Base-by-base conservation (phyloP, 2,888 invertebrate species). In the Eledone cirrhosa region DNA sequence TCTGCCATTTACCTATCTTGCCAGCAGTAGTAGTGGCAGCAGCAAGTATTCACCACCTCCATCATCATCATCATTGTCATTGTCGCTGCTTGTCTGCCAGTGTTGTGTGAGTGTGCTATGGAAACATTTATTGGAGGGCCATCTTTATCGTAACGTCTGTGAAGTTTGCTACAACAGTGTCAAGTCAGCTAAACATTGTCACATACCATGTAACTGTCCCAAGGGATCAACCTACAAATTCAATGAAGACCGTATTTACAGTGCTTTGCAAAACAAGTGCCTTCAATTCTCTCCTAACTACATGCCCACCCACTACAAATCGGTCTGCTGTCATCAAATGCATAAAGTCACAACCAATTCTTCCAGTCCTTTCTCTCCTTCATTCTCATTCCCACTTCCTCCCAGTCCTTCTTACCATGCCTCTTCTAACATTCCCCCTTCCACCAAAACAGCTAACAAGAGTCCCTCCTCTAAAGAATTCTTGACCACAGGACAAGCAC, bases 221-320 rank as follows among this genome's bases (percentile, higher is more conserved):
- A 31, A 31, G 11, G 72, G 72, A 2, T 22, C 72, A 13, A 31
- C 41, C 4, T 22, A 24, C 72, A 41, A 72, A 13, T n/a, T 47
- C 47, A 29, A 47, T 33, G n/a, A 16, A 33, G 48, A 48, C 48
- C 41, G 24, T 27, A 76, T 76, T 41, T 72, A 72, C 72, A 48
- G 48, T 76, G 29, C 27, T 76, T 29, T 76, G 22, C 41, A 29
- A n/a, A 76, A 76, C 48, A 48, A 47, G 76, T 76, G 76, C 76
- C 76, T 76, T 24, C 24, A 76, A 48, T 16, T 48, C 24, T 76
- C 48, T 14, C 76, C 76, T 11, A 48, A 47, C 24, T 76, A 76
- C 27, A 48, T 48, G n/a, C 47, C 48, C 16, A 13, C 41, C 24
- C 47, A 47, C 27, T 27, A 16, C 27, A 76, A 48, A 22, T 48